Evolutionary conservation across 2,888 invertebrate genomes (phyloP), one percentile per base, ranked within the genome.

Genomic region (Parochlus steinenii): DNA sequence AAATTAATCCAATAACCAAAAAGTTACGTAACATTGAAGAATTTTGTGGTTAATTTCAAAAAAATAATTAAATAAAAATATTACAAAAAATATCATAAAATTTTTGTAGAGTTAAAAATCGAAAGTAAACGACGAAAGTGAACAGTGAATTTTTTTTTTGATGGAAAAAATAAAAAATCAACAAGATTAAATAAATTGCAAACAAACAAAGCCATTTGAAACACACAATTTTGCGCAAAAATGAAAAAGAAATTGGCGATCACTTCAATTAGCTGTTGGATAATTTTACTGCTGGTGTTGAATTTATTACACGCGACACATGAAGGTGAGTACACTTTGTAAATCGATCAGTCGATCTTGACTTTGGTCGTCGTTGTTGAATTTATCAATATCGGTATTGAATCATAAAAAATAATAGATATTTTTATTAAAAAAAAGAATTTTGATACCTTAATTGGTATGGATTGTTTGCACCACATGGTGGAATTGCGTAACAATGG

Each of bases 241-340:
- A 30, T 30, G 30, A 30, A 30, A 16, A 30, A 16, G 18, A 30
- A 30, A 30, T 30, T 30, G 30, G 8, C 17, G 16, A 12, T 16
- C 17, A 16, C 17, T 30, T 30, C 8, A 6, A 4, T 30, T 14
- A 10, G n/a, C n/a, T 30, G n/a, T 11, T 28, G 14, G 28, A n/a
- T n/a, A n/a, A n/a, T n/a, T n/a, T n/a, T n/a, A n/a, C 5, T 28
- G 16, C 17, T 15, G 11, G n/a, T 10, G 7, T 8, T n/a, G 10
- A n/a, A 8, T 30, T 16, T 19, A 16, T 17, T 30, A 14, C 17
- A 5, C 4, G 5, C 28, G 4, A 12, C 28, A 12, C 30, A 30
- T 6, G 17, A 4, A 18, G 30, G 30, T 30, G 11, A 30, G 30
- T 30, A n/a, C n/a, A 19, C 3, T 16, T 29, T 29, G 29, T 14